Percentiles rank a stretch among this genome's conserved stretches.
Conservation (phyloP, 1,140 invertebrate species). For the Drosophila parabipectinata region DNA sequence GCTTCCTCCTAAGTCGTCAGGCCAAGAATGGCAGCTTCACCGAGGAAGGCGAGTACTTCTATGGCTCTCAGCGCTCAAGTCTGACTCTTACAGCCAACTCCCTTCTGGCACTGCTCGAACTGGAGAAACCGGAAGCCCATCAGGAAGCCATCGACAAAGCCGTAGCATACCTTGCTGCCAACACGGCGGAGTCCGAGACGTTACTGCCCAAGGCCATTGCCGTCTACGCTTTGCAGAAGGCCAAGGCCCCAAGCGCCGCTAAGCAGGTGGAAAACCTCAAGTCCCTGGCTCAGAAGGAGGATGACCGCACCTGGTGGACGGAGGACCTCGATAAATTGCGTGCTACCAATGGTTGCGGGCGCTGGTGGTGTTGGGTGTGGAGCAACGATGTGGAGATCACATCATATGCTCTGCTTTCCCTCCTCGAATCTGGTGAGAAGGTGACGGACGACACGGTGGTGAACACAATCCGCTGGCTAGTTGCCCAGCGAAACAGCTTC, state of each 20-base stretch:
- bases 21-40: conserved; percentile 92
- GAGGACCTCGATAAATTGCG: conserved; percentile 89
- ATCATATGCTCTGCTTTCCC: conserved; percentile 89
- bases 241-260: conserved; percentile 85
- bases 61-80: conserved; percentile 85
- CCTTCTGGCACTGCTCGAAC: conserved; percentile 91
- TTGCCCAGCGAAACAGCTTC: conserved; percentile 89
- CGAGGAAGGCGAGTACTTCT: conserved; percentile 90
- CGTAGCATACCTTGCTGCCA: conserved; percentile 83
- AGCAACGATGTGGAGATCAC: conserved; percentile 90
- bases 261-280: conserved; percentile 58
- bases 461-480: conserved; percentile 89
- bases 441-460: conserved; percentile 62
- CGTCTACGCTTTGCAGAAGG: conserved; percentile 90
- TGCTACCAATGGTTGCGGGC: conserved; percentile 87
- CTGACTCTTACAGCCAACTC: conserved; percentile 91
- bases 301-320: conserved; percentile 80
- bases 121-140: conserved; percentile 79
- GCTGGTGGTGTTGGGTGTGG: conserved; percentile 85
- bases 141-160: conserved; percentile 83
- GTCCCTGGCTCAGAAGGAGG: conserved; percentile 59
- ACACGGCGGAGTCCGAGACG: conserved; percentile 85
- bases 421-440: conserved; percentile 85
- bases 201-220: conserved; percentile 91
- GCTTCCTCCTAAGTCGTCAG: conserved; percentile 92